Conservation (phyloP, 2,113 vertebrate species). For the crab-eating macaque (Macaca fascicularis) region T2T-MFA8v1.1 NC_088384.1:26232501-26233000, state of each 20-base stretch:
- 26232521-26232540: neutral
- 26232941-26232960: neutral
- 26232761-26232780: neutral
- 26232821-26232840: too few relatives aligned
- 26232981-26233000: neutral
- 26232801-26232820: rapidly evolving
- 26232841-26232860: neutral
- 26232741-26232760: rapidly evolving
- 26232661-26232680: neutral
- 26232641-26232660: rapidly evolving
- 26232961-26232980: neutral
- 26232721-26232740: neutral
- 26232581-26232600: neutral
- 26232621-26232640: neutral
- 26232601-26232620: neutral
- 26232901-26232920: neutral
- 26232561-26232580: neutral
- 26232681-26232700: neutral
- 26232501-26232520: neutral
- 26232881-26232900: rapidly evolving
- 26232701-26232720: neutral
- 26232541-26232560: neutral
- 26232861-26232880: neutral
- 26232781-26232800: neutral
- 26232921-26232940: neutral